Evolutionary conservation across 2,113 vertebrate species (phyloP).

Genomic region (Donacobius atricapilla): DNA sequence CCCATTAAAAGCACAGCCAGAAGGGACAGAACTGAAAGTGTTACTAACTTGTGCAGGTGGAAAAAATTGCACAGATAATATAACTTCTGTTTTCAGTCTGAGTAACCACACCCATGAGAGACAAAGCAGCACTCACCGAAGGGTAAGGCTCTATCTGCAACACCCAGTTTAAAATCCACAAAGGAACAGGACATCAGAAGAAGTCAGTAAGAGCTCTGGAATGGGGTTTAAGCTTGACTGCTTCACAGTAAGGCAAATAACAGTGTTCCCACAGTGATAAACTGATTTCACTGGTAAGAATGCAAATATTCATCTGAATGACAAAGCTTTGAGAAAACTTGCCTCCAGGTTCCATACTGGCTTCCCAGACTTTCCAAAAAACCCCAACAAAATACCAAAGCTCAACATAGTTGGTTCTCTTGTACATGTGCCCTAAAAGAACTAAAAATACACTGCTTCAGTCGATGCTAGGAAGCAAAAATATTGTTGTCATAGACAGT

Average conservation of each 20-base stretch:
- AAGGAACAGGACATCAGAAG: background rate
- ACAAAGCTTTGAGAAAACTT: background rate
- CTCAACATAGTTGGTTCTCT: background rate
- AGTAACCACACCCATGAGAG: background rate
- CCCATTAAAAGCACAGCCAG: background rate
- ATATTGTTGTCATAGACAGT: background rate
- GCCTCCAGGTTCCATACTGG: background rate
- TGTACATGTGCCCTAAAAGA: background rate
- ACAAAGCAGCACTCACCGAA: background rate
- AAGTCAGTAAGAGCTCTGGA: background rate
- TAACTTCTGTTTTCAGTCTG: background rate
- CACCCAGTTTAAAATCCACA: background rate
- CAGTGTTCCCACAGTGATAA: constrained; percentile 1
- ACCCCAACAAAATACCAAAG: background rate
- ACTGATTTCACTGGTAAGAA: background rate
- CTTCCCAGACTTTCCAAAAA: background rate
- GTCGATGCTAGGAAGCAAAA: background rate
- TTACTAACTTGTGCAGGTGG: background rate
- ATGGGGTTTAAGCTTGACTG: background rate
- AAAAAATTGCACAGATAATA: background rate
- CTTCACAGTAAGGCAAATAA: background rate
- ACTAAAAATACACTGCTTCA: constrained; percentile 18
- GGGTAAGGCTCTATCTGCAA: background rate
- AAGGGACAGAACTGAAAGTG: background rate
- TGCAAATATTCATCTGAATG: background rate